These are phyloP conservation scores for Caenorhabditis inopinata DNA, from an alignment of 1,140 invertebrate genomes.

Conservation along the genomic window DNA sequence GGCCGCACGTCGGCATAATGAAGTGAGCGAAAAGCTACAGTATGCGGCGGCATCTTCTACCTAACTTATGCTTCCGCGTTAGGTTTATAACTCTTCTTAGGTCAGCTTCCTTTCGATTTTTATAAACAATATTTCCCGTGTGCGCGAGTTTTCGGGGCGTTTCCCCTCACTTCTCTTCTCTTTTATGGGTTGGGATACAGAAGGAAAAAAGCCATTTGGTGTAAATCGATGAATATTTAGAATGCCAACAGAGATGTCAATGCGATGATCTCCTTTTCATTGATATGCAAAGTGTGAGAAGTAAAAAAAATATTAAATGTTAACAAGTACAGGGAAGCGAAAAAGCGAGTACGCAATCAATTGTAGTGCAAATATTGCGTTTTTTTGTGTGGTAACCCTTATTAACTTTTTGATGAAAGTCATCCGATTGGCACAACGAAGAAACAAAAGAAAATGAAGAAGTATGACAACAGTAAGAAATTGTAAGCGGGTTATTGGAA, in stretches of 20 bases:
- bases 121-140: background rate
- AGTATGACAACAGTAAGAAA: too few species aligned
- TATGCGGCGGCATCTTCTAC: background rate
- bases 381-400: background rate
- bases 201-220: background rate
- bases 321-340: background rate
- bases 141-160: background rate
- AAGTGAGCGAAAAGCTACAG: conserved; percentile 13
- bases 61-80: background rate
- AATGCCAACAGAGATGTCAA: background rate
- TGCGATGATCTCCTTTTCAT: background rate
- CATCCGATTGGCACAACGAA: too few species aligned
- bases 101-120: background rate
- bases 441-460: too few species aligned
- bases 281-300: background rate
- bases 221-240: background rate
- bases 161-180: background rate
- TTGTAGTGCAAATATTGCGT: background rate
- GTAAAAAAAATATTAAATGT: background rate
- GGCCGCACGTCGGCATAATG: background rate
- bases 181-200: background rate
- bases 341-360: background rate
- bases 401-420: too few species aligned
- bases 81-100: background rate
- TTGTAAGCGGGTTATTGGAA: too few species aligned